Percentiles rank a stretch among this genome's conserved stretches.
Conservation (phyloP, 2,888 invertebrate genomes). For the Cryptosula pallasiana region DNA sequence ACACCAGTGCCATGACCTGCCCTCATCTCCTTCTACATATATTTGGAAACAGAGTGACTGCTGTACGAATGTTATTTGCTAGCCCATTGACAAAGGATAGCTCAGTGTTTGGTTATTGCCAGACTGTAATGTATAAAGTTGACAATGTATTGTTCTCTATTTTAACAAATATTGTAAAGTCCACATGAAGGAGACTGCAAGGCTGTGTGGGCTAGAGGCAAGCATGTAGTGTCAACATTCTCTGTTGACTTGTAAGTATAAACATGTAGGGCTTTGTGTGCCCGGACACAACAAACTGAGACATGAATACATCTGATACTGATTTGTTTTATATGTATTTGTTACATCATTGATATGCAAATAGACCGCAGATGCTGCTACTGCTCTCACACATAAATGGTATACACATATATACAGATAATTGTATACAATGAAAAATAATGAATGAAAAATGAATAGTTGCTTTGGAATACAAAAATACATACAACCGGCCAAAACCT, state of each 20-base stretch:
- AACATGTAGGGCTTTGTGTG: background rate
- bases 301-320: no score
- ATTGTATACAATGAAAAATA: no score
- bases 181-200: slow-evolving; percentile 9
- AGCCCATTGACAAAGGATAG: background rate
- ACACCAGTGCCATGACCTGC: background rate
- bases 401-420: no score
- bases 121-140: slow-evolving; percentile 14
- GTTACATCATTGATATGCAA: no score
- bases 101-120: background rate
- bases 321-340: no score
- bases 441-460: no score
- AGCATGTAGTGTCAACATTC: background rate
- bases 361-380: no score
- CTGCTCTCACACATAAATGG: no score
- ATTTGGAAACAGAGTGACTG: slow-evolving; percentile 20
- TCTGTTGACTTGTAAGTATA: background rate
- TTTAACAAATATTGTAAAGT: slow-evolving; percentile 19
- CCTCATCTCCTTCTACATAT: background rate
- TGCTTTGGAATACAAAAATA: no score
- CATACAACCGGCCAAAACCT: no score
- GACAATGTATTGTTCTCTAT: background rate
- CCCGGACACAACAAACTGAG: background rate
- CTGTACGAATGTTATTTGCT: background rate
- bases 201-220: background rate